These are phyloP conservation scores for Acrocephalus kingi DNA, from an alignment of 2,113 vertebrate genomes.

Conservation along the genomic window DNA sequence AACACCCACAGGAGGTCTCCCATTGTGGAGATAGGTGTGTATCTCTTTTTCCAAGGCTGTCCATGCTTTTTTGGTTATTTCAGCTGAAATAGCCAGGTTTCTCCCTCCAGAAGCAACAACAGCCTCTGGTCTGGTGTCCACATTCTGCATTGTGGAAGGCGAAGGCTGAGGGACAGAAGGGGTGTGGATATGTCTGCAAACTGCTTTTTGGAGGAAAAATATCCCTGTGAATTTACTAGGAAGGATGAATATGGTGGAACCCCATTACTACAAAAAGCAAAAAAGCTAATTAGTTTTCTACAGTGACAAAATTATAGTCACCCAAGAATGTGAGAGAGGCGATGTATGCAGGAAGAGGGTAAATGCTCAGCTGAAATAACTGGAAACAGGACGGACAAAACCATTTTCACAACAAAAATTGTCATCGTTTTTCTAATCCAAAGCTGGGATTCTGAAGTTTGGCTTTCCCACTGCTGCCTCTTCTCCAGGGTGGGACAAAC, in stretches of 20 bases:
- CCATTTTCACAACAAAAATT: background rate
- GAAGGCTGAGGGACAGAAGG: background rate
- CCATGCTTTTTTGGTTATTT: background rate
- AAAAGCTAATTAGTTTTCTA: background rate
- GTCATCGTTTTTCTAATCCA: accelerated
- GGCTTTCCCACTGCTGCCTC: background rate
- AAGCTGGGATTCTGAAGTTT: background rate
- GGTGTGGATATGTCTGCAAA: background rate
- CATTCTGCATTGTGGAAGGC: background rate
- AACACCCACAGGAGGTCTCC: background rate
- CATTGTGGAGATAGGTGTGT: background rate
- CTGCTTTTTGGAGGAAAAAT: background rate
- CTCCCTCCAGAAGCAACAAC: background rate
- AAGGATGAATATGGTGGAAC: background rate
- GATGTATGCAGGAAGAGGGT: background rate
- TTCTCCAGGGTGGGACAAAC: background rate
- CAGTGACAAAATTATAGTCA: background rate
- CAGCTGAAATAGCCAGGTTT: background rate
- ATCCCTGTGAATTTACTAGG: background rate
- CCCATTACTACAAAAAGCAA: accelerated
- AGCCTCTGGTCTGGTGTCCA: background rate
- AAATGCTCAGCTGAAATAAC: background rate
- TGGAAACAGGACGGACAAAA: background rate
- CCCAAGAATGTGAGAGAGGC: background rate
- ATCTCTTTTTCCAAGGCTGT: background rate